Evolutionary conservation across 2,888 invertebrate species (phyloP).

Genomic region (Carpatolechia fugitivella): DNA sequence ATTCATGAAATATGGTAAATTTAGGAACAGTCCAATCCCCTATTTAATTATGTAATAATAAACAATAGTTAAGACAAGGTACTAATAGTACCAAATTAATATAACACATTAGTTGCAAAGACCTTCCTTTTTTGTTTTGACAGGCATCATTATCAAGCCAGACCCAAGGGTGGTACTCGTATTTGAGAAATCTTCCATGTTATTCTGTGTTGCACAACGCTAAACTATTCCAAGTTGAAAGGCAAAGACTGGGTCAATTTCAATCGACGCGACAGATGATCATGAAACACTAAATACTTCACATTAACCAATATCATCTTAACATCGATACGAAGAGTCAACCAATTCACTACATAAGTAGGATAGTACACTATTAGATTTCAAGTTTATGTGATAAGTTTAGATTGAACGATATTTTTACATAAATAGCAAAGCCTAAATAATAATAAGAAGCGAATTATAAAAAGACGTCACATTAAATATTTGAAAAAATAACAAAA

Average conservation of each 20-base stretch:
- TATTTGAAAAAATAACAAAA: conserved; percentile 13
- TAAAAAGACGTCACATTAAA: conserved; percentile 39
- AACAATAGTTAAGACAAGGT: no score
- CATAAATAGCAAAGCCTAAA: conserved; percentile 67
- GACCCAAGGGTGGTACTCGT: no score
- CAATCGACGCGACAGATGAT: conserved; percentile 58
- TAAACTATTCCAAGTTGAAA: conserved; percentile 23
- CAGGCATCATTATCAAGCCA: no score
- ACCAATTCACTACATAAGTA: not conserved
- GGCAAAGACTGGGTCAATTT: conserved; percentile 54
- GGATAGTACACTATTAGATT: not conserved
- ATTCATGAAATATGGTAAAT: no score
- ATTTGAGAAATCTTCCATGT: not conserved
- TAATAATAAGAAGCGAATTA: conserved; percentile 66
- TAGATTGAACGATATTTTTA: not conserved
- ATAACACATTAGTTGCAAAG: no score
- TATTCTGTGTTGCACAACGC: conserved; percentile 48
- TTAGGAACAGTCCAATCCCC: no score
- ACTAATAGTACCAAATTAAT: no score
- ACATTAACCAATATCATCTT: not conserved
- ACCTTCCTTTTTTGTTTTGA: no score
- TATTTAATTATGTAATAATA: no score
- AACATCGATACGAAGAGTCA: not conserved
- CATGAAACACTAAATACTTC: conserved; percentile 24
- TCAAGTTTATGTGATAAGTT: not conserved